These are phyloP conservation scores for Drosophila jambulina DNA, from an alignment of 1,140 invertebrate species.

Conservation along the genomic window DNA sequence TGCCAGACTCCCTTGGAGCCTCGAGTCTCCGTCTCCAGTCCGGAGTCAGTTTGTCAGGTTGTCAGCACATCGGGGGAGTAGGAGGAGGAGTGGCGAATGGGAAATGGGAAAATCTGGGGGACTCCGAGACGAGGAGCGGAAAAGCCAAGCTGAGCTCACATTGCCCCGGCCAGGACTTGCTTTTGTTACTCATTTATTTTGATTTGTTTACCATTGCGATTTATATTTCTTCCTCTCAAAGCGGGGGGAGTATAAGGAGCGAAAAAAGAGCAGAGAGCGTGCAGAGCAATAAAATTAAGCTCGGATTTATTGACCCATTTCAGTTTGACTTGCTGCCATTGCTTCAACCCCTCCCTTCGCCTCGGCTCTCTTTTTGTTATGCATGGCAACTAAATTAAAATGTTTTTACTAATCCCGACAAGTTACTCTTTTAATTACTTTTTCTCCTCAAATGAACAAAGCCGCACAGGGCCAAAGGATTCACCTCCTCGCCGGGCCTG, in stretches of 20 bases:
- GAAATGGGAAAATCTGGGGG: slow-evolving; percentile 15
- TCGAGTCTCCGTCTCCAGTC: slow-evolving; percentile 28
- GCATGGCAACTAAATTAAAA: slow-evolving; percentile 79
- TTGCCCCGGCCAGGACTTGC: slow-evolving; percentile 42
- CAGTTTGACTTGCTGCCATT: slow-evolving; percentile 71
- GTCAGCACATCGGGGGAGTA: slow-evolving; percentile 61
- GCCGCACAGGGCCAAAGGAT: slow-evolving; percentile 39
- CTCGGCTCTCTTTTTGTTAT: slow-evolving; percentile 43
- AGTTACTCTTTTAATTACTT: slow-evolving; percentile 83
- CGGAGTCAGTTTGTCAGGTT: slow-evolving; percentile 74
- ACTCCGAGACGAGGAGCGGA: background rate
- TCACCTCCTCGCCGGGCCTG: slow-evolving; percentile 1
- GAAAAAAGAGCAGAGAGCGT: slow-evolving; percentile 44
- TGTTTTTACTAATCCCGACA: slow-evolving; percentile 82
- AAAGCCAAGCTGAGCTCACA: slow-evolving; percentile 24
- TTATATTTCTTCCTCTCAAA: slow-evolving; percentile 76
- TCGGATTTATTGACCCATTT: slow-evolving; percentile 83
- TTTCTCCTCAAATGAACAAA: slow-evolving; percentile 74
- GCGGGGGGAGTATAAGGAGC: background rate
- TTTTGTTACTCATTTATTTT: slow-evolving; percentile 84
- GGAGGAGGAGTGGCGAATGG: slow-evolving; percentile 7
- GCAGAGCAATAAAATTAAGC: slow-evolving; percentile 81
- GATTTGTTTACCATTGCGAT: slow-evolving; percentile 83
- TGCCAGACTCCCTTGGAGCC: slow-evolving; percentile 39
- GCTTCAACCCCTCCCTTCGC: background rate